Conservation (phyloP, 2,888 invertebrate species). For the Heteropelma amictum region DNA sequence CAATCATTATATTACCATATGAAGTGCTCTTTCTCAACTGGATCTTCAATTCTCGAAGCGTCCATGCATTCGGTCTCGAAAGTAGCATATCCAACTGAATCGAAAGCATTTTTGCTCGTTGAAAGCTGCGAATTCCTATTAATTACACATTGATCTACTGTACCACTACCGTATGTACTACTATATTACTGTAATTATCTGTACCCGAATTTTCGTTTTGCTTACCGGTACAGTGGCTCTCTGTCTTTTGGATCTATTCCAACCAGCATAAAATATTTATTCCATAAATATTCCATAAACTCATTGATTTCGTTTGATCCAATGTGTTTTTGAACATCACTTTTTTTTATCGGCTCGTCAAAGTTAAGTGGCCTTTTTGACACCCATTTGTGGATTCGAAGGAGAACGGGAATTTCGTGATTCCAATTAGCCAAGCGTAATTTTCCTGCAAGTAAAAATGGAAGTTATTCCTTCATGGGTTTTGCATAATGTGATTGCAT, state of each 20-base stretch:
- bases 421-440: neutral
- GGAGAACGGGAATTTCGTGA: neutral
- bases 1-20: slow-evolving; percentile 5
- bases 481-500: neutral
- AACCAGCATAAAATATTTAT: neutral
- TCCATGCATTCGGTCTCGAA: neutral
- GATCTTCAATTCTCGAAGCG: neutral
- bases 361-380: neutral
- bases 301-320: neutral
- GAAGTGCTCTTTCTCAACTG: neutral
- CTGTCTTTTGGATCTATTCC: neutral
- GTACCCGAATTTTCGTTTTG: neutral
- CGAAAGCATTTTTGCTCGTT: neutral
- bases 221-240: slow-evolving; percentile 3
- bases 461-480: neutral
- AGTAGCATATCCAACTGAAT: neutral
- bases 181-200: neutral
- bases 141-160: neutral
- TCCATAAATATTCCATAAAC: neutral
- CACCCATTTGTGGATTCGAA: neutral
- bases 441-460: neutral
- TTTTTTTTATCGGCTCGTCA: neutral
- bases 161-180: slow-evolving; percentile 1
- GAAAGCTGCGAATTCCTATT: neutral
- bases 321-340: neutral